Conservation (phyloP, 2,797 vertebrate species). For the Hozukius guyotensis region DNA sequence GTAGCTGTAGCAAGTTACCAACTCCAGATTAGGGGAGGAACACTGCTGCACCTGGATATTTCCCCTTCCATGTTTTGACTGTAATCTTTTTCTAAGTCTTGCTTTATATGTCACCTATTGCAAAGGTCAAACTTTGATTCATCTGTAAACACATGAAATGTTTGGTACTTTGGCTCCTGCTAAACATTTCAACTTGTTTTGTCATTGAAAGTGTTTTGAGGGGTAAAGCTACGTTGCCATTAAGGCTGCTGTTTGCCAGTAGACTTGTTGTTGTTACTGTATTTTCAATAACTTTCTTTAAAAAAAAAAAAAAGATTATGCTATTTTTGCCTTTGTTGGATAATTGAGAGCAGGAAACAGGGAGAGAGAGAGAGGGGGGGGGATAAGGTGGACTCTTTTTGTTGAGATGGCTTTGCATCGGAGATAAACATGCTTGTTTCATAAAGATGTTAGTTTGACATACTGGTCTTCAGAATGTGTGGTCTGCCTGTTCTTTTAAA, state of each 20-base stretch:
- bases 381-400: neutral
- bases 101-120: no score
- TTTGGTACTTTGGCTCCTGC: neutral
- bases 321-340: neutral
- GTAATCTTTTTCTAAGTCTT: neutral
- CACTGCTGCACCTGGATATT: no score
- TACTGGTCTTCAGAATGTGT: neutral
- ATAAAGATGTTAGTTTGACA: neutral
- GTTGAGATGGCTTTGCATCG: neutral
- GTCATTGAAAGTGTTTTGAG: neutral
- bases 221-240: neutral
- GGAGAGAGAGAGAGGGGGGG: neutral
- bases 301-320: neutral
- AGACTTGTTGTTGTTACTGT: neutral
- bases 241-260: neutral
- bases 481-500: neutral
- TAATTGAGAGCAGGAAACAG: neutral
- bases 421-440: neutral
- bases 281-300: neutral
- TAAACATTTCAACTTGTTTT: neutral
- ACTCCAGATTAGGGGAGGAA: neutral
- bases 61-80: neutral
- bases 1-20: neutral
- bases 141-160: neutral
- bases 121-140: neutral